Evolutionary conservation across 30 jellyfish, hydroid and myxozoan species (phyloP).

Genomic region (Turritopsis dohrnii): DNA sequence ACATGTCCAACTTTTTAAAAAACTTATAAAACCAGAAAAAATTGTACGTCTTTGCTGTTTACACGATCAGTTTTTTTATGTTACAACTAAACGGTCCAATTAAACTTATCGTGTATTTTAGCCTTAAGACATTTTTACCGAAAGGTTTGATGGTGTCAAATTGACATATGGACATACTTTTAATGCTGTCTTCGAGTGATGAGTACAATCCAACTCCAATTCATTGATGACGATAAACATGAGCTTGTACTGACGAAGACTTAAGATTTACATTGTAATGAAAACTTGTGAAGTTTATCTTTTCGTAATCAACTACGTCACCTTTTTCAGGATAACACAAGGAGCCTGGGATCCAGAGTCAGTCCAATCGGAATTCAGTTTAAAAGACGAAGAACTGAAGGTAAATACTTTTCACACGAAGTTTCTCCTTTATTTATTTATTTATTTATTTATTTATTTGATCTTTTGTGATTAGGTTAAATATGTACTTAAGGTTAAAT

Average conservation of each 20-base stretch:
- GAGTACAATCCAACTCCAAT: background rate
- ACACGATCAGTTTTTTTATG: too few relatives aligned
- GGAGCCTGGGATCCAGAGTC: conserved; percentile 94
- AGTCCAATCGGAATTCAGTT: conserved; percentile 61
- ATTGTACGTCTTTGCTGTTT: too few relatives aligned
- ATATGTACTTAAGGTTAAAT: too few relatives aligned
- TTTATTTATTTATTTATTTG: too few relatives aligned
- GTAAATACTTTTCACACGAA: conserved; percentile 20
- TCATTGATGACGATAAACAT: background rate
- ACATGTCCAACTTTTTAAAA: too few relatives aligned
- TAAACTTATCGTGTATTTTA: too few relatives aligned
- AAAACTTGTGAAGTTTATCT: background rate
- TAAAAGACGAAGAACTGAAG: conserved; percentile 87
- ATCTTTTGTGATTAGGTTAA: too few relatives aligned
- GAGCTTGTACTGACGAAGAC: background rate
- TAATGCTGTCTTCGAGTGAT: background rate
- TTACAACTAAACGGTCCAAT: too few relatives aligned
- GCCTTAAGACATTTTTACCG: too few relatives aligned
- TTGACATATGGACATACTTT: background rate
- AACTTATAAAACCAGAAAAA: too few relatives aligned
- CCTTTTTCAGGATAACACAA: conserved; percentile 61
- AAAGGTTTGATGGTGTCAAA: background rate
- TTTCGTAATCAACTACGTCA: background rate
- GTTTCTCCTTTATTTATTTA: too few relatives aligned
- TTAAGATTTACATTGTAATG: too few relatives aligned